Evolutionary conservation across 2,888 invertebrate species (phyloP).

Genomic region (Peribatodes rhomboidaria): DNA sequence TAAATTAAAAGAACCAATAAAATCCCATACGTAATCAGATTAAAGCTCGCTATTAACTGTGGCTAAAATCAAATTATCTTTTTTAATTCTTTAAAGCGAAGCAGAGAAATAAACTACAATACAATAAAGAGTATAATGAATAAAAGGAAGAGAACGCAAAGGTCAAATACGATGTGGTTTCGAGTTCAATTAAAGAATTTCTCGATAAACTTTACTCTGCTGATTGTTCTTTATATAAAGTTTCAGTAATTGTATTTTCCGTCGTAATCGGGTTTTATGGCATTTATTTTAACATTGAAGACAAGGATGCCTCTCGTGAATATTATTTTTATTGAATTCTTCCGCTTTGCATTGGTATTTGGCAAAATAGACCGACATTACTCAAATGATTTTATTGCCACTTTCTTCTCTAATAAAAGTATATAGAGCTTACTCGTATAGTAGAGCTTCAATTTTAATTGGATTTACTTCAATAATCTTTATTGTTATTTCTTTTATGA

Average conservation of each 20-base stretch:
- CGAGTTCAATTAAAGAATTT: slow-evolving; percentile 59
- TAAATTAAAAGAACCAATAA: slow-evolving; percentile 42
- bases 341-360: slow-evolving; percentile 16
- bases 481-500: slow-evolving; percentile 24
- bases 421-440: no score
- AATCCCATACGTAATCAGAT: slow-evolving; percentile 48
- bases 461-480: slow-evolving; percentile 17
- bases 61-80: slow-evolving; percentile 58
- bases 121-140: slow-evolving; percentile 72
- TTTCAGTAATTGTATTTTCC: slow-evolving; percentile 34
- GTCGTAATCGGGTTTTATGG: slow-evolving; percentile 14
- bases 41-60: slow-evolving; percentile 47
- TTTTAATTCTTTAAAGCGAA: slow-evolving; percentile 48
- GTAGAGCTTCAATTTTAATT: slow-evolving; percentile 12
- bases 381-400: slow-evolving; percentile 17
- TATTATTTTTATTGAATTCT: slow-evolving; percentile 10
- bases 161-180: slow-evolving; percentile 55
- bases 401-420: slow-evolving; percentile 11
- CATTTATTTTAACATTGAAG: slow-evolving; percentile 9
- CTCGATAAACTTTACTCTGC: slow-evolving; percentile 45
- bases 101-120: slow-evolving; percentile 58
- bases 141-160: slow-evolving; percentile 63
- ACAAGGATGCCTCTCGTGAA: slow-evolving; percentile 11
- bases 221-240: slow-evolving; percentile 43
- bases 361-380: slow-evolving; percentile 15